Percentiles rank a stretch among this genome's conserved stretches.
Conservation (phyloP, 2,113 vertebrate genomes). For the Accipiter cooperii region DNA sequence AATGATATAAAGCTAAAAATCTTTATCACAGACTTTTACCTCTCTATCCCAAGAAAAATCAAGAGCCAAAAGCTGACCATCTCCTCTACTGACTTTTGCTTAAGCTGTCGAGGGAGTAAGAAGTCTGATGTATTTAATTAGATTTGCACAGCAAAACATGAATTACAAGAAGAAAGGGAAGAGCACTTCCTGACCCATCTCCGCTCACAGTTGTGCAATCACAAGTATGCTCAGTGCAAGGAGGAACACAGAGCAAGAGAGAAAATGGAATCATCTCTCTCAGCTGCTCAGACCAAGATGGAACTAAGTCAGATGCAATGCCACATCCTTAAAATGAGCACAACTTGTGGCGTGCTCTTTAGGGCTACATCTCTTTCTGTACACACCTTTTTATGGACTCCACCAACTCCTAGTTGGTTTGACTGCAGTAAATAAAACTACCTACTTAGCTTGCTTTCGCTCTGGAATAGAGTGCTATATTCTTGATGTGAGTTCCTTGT, state of each 20-base stretch:
- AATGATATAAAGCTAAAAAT: neutral
- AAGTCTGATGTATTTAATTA: neutral
- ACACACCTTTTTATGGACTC: neutral
- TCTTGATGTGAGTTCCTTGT: neutral
- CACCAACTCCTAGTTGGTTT: neutral
- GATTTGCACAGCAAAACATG: neutral
- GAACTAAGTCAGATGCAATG: neutral
- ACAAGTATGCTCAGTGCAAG: neutral
- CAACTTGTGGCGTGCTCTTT: fast-evolving
- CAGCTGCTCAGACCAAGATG: neutral
- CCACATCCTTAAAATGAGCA: neutral
- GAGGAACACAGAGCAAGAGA: neutral
- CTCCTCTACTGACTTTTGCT: neutral
- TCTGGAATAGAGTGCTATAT: neutral
- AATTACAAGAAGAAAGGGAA: neutral
- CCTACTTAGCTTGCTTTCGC: neutral
- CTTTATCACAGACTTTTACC: neutral
- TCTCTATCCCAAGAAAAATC: neutral
- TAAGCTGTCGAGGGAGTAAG: neutral
- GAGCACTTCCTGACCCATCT: neutral
- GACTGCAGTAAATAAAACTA: neutral
- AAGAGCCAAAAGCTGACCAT: neutral
- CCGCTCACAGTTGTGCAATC: neutral
- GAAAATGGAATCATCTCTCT: neutral
- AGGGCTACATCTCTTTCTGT: neutral